phyloP scores from a whole-genome alignment of 1,140 invertebrate genomes.

The Argopecten irradians region DNA sequence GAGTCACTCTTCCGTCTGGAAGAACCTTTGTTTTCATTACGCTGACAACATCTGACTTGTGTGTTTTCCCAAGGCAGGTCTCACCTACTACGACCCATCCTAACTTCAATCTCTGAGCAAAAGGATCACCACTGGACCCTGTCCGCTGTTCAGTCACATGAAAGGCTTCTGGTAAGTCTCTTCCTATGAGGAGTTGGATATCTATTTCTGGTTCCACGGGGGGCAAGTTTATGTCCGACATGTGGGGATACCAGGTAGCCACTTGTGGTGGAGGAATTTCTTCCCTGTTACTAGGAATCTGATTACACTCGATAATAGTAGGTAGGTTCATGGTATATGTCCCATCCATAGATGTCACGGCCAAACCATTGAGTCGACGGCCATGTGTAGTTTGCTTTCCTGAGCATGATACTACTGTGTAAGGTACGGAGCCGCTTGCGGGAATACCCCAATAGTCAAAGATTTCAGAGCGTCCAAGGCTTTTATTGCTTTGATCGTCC shows the following conservation, averaged over 20 bases:
- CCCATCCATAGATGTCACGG: slow-evolving; percentile 9
- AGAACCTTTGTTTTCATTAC: slow-evolving; percentile 24
- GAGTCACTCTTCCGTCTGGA: background rate
- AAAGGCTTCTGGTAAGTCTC: slow-evolving; percentile 13
- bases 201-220: background rate
- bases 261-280: slow-evolving; percentile 52
- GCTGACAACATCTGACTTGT: background rate
- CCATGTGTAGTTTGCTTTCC: slow-evolving; percentile 13
- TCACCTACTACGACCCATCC: slow-evolving; percentile 33
- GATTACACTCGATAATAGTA: slow-evolving; percentile 45
- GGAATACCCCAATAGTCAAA: background rate
- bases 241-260: slow-evolving; percentile 37
- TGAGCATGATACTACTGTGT: slow-evolving; percentile 4
- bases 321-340: background rate
- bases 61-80: background rate
- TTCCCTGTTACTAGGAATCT: slow-evolving; percentile 47
- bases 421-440: background rate
- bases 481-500: slow-evolving; percentile 24
- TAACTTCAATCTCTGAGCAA: background rate
- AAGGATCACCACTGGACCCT: background rate
- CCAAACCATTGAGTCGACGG: background rate
- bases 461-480: background rate
- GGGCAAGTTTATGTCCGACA: slow-evolving; percentile 33
- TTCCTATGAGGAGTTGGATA: slow-evolving; percentile 31
- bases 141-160: slow-evolving; percentile 22